Evolutionary conservation across 2,113 vertebrate species (phyloP).

Genomic region (Mesoclemmys tuberculata): DNA sequence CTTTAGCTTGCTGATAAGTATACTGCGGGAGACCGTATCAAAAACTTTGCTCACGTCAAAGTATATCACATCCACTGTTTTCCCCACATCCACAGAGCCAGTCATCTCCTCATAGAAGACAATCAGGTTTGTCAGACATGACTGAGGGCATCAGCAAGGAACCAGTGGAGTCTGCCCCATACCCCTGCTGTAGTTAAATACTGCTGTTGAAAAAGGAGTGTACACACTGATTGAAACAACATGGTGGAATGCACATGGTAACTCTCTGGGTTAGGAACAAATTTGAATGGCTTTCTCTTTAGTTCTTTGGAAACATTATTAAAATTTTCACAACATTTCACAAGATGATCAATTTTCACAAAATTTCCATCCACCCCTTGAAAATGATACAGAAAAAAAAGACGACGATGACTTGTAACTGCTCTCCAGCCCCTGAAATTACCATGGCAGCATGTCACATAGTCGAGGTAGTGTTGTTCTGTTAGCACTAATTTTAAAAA

Average conservation of each 20-base stretch:
- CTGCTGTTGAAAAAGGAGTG: not conserved
- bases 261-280: not conserved
- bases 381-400: not conserved
- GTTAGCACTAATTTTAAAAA: not conserved
- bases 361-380: not conserved
- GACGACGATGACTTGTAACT: not conserved
- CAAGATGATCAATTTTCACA: not conserved
- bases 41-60: no score
- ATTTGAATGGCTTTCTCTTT: not conserved
- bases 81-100: no score
- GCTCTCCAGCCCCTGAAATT: not conserved
- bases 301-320: not conserved
- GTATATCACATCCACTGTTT: no score
- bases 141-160: not conserved
- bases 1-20: no score
- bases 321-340: constrained; percentile 4
- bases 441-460: not conserved
- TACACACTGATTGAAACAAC: not conserved
- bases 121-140: no score
- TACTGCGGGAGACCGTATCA: no score
- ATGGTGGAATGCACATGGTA: not conserved
- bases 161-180: not conserved
- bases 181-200: not conserved
- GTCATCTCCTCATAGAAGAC: no score
- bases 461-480: not conserved